A percentile compares a stretch with the other conserved stretches of the same genome.
Evolutionary conservation across 2,113 vertebrate species (phyloP).

Genomic region (Kryptolebias marmoratus): DNA sequence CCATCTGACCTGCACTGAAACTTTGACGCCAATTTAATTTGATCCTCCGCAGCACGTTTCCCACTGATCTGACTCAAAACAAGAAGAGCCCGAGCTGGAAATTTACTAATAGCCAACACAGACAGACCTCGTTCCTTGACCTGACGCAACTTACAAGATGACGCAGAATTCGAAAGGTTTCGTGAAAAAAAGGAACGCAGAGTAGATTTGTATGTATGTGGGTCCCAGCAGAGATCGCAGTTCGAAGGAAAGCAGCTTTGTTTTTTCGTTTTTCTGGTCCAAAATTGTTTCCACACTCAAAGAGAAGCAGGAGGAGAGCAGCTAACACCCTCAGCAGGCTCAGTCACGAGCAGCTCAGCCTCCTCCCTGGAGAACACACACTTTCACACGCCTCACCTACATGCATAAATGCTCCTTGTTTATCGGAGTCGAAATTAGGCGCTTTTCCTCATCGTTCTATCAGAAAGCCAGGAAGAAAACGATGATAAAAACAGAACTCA

Average conservation of each 20-base stretch:
- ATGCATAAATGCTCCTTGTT: background rate
- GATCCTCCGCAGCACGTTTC: background rate
- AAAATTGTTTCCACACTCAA: slow-evolving; percentile 3
- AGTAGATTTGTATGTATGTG: background rate
- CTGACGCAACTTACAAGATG: background rate
- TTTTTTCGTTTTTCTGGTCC: background rate
- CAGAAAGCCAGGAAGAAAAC: slow-evolving; percentile 30
- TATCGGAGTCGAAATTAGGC: slow-evolving; percentile 18
- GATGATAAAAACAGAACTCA: slow-evolving; percentile 40
- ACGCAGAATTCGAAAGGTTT: background rate
- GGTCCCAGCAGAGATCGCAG: background rate
- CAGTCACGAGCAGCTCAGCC: slow-evolving; percentile 29
- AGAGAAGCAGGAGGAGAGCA: background rate
- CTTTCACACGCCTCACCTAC: slow-evolving; percentile 24
- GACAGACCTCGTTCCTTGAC: background rate
- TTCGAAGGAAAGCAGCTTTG: background rate
- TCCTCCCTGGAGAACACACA: slow-evolving; percentile 20
- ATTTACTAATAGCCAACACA: background rate
- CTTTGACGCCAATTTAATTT: slow-evolving; percentile 44
- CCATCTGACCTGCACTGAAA: slow-evolving; percentile 4
- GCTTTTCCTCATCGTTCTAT: background rate
- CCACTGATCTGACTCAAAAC: slow-evolving; percentile 6
- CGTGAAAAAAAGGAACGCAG: background rate
- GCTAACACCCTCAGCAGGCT: slow-evolving; percentile 28
- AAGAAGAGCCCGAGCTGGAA: background rate